Base-by-base conservation (phyloP, 2,113 vertebrate genomes). In the Rafetus swinhoei region DNA sequence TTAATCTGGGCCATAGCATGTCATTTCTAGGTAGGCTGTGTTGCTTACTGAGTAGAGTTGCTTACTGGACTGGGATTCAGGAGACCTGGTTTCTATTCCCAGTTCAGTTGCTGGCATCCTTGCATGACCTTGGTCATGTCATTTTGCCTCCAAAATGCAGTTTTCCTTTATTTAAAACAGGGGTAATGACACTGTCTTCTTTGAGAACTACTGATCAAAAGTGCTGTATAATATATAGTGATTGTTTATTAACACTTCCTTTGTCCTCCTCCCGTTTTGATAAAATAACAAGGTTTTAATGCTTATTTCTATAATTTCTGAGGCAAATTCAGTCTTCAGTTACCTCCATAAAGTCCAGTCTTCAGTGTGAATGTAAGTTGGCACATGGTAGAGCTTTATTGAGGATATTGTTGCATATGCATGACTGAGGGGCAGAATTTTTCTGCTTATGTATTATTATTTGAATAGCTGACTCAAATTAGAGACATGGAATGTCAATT, bases 401-500 rank as follows among this genome's bases (percentile, higher is more conserved):
- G 3, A 53, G 79, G 45, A 22, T 59, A 85, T 55, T 57, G 27
- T 4, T 55, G 8, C 11, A 57, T 2, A 32, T 60, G 19, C 65
- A 7, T 16, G 76, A 88, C 13, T 35, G 88, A 13, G 52, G 69
- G 18, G 62, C 6, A 93, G 74, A 77, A 82, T 90, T 92, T 69
- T 84, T 32, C 9, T 27, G 32, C 6, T 39, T 74, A 2, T 82
- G 93, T 91, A 2, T 19, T 91, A 2, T 19, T 94, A 92, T 92
- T 5, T 90, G 22, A 24, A 11, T 25, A n/a, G 45, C 25, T 55
- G 62, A n/a, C 65, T 94, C 82, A 83, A 56, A 92, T 89, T 53
- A 65, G 84, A 69, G 81, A 35, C 83, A 45, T 77, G 74, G 35
- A 77, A 50, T 6, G 12, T 45, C 22, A 14, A 50, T 24, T 45